These are phyloP conservation scores for Melanerpes aurifrons DNA, from an alignment of 2,113 vertebrate genomes.

Conservation along the genomic window DNA sequence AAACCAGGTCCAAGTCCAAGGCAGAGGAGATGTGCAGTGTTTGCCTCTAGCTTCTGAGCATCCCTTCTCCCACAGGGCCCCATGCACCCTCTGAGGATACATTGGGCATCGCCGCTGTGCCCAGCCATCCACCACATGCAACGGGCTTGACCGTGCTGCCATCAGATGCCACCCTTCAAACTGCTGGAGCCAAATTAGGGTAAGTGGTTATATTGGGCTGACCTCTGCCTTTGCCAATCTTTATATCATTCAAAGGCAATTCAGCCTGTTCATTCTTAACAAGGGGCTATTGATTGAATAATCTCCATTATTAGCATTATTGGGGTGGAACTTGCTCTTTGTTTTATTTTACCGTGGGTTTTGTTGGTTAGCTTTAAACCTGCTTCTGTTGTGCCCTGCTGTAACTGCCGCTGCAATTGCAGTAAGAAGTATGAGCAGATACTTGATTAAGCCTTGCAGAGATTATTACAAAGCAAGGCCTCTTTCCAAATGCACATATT, in stretches of 20 bases:
- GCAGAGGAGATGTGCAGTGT: fast-evolving
- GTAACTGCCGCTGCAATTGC: neutral
- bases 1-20: neutral
- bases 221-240: constrained; percentile 38
- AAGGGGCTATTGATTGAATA: constrained; percentile 48
- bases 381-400: neutral
- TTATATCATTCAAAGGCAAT: constrained; percentile 28
- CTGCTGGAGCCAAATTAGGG: constrained; percentile 19
- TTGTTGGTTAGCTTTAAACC: neutral
- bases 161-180: neutral
- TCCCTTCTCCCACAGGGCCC: neutral
- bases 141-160: neutral
- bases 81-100: fast-evolving
- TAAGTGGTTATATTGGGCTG: constrained; percentile 26
- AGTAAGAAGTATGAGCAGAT: constrained; percentile 7
- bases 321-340: neutral
- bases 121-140: fast-evolving
- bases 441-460: constrained; percentile 64
- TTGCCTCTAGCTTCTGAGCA: neutral
- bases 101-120: fast-evolving
- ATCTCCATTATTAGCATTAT: neutral
- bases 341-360: constrained; percentile 20
- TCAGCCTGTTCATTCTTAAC: constrained; percentile 37
- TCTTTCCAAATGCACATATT: neutral
- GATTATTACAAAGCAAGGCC: constrained; percentile 45